Conservation (phyloP, 2,888 invertebrate genomes). For the Halictus ligatus region DNA sequence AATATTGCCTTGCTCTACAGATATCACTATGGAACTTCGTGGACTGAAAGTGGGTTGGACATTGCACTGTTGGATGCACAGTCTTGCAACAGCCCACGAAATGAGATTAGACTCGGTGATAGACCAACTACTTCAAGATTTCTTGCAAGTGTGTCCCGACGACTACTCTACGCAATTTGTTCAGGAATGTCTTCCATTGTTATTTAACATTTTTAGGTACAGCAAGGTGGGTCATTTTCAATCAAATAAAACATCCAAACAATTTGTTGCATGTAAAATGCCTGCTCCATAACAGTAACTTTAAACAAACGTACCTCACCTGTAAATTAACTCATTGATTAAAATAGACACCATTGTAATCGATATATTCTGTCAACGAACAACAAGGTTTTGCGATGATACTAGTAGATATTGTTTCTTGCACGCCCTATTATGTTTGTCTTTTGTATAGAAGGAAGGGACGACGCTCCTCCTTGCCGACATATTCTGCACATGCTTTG, state of each 20-base stretch:
- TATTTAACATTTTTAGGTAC: conserved; percentile 95
- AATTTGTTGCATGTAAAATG: too few species aligned
- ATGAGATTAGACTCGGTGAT: conserved; percentile 93
- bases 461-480: conserved; percentile 94
- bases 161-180: conserved; percentile 95
- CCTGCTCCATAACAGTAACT: too few species aligned
- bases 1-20: conserved; percentile 82
- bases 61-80: conserved; percentile 96
- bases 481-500: conserved; percentile 95
- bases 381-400: too few species aligned
- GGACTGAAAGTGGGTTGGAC: conserved; percentile 96
- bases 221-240: conserved; percentile 89
- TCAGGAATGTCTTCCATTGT: conserved; percentile 94
- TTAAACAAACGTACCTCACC: too few species aligned
- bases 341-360: too few species aligned
- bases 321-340: too few species aligned
- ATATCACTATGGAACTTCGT: conserved; percentile 94
- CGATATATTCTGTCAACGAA: too few species aligned
- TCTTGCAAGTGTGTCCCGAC: conserved; percentile 95
- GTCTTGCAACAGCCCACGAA: conserved; percentile 94
- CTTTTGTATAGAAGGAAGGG: conserved; percentile 90
- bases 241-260: conserved; percentile 3
- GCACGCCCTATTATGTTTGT: not conserved
- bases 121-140: conserved; percentile 95
- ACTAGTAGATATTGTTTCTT: not conserved